Conservation (phyloP, 2,113 vertebrate genomes). For the Platysternon megacephalum region DNA sequence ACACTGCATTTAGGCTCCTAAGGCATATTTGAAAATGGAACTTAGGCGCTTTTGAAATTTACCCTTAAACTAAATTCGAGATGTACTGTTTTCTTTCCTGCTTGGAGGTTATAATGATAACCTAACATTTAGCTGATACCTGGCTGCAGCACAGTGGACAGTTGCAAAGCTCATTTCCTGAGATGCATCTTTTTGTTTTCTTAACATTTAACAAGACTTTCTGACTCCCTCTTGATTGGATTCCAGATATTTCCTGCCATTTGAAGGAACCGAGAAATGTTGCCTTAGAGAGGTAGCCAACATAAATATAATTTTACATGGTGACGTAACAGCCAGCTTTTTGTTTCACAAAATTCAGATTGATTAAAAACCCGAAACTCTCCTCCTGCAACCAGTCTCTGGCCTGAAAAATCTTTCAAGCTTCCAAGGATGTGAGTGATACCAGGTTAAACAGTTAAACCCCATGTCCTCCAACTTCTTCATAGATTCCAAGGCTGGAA, state of each 20-base stretch:
- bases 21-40: neutral
- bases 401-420: constrained; percentile 1
- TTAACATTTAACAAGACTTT: constrained; percentile 46
- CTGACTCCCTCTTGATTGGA: constrained; percentile 58
- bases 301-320: constrained; percentile 56
- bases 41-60: neutral
- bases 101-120: neutral
- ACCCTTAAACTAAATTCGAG: neutral
- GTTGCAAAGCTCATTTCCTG: constrained; percentile 61
- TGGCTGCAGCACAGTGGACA: constrained; percentile 23
- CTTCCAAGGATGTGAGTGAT: neutral
- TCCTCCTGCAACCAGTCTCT: neutral
- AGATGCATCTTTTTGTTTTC: constrained; percentile 63
- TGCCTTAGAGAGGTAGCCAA: constrained; percentile 59
- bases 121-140: neutral
- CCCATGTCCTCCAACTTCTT: neutral
- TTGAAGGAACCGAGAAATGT: constrained; percentile 54
- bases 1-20: neutral
- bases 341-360: constrained; percentile 34
- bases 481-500: neutral
- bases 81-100: neutral
- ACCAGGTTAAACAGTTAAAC: neutral
- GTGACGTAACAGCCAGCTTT: constrained; percentile 42
- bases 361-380: constrained; percentile 6
- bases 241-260: constrained; percentile 54